Base-by-base conservation (phyloP, 1,140 invertebrate genomes). In the Micrasema minimum region DNA sequence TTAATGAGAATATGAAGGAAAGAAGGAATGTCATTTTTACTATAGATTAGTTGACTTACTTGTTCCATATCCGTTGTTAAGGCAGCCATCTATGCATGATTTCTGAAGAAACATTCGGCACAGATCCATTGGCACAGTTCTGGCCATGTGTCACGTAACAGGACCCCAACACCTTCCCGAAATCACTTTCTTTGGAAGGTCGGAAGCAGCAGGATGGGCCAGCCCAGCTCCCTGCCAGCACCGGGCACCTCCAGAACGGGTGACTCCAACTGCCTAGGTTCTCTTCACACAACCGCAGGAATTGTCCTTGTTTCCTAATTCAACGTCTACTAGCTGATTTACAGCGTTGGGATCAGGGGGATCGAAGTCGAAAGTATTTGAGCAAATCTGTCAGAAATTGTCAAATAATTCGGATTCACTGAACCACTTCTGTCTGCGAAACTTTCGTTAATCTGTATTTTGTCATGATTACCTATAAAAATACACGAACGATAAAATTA, bases 111-210 rank as follows among this genome's bases (percentile, higher is more conserved):
- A 57, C 61, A 35, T 65, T 74, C 11, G 55, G 41, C 1, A 50
- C 9, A 10, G 69, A 43, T 3, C 69, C 69, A 3, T 31, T 53
- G n/a, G 45, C 14, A 31, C 72, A 74, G 14, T 57, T 55, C 22
- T 48, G 59, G 0, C 62, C 48, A 31, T 74, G 72, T 45, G 38
- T 69, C 23, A 74, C 72, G n/a, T n/a, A 74, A 18, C 72, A 74
- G 3, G 46, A 59, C 3, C 67, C 64, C 1, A 18, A 45, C 10
- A 59, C 43, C 14, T 43, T 66, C n/a, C 45, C 67, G n/a, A 31
- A 67, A 20, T 55, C 50, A 43, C 50, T 67, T 11, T 67, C 65
- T 18, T 55, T 31, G n/a, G n/a, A 55, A 16, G 37, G 14, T n/a
- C 35, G 22, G 31, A 67, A 64, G 37, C 61, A 66, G 50, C 50